Evolutionary conservation across 2,113 vertebrate species (phyloP), one percentile per base, ranked within the genome.

Genomic region (Pardalotus punctatus): DNA sequence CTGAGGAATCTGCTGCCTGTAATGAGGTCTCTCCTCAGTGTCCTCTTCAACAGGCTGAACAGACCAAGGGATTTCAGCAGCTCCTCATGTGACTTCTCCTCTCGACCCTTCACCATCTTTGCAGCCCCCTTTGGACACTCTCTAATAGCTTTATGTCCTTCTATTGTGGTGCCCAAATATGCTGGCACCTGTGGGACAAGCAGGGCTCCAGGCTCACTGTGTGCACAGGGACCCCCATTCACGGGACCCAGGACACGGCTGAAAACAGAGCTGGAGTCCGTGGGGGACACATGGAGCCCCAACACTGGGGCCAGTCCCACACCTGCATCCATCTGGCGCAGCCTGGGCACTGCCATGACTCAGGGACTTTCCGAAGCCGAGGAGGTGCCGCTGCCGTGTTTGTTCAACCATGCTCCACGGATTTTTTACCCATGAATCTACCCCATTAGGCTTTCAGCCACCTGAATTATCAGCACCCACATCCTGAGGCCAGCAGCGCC

Each of bases 361-460:
- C 95, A 88, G 65, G 36, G 42, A 77, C 60, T 93, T 82, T 71
- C 50, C 88, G 61, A 71, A 60, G 72, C 27, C 1, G 1, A 50
- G 54, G 81, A 76, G 57, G 27, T 84, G 58, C 61, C 1, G 0
- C 69, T 0, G 2, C 77, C 4, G 9, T 66, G 94, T 93, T 95
- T 94, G 51, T 65, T 82, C 80, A 94, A n/a, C 62, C 7, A 5
- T 23, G 42, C 62, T 53, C 4, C 7, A 33, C 17, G 50, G 67
- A 94, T 96, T 83, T 94, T 88, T 96, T 58, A 80, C 77, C 43
- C 3, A 3, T 96, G 95, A 96, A 81, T 91, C 62, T 72, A 38
- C 38, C 58, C 35, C 42, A 73, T 89, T 65, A 86, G 81, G 54
- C 83, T 73, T 77, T 81, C 80, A 81, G 83, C 42, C 91, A 70